phyloP scores from a whole-genome alignment of 2,113 vertebrate genomes.

The Ctenodactylus gundi region DNA sequence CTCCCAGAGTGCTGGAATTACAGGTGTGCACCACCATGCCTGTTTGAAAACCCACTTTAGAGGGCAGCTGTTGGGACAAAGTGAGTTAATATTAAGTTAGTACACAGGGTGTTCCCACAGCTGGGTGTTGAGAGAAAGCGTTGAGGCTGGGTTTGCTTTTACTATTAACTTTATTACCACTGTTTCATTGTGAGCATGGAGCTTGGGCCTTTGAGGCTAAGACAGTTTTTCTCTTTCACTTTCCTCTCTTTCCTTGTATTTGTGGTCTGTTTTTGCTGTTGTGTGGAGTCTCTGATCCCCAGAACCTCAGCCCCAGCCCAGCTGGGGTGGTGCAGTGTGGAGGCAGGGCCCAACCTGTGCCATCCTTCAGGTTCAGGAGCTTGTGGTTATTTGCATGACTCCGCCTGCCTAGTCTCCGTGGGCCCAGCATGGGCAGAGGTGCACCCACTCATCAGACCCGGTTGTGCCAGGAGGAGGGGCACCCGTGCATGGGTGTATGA shows the following conservation, averaged over 20 bases:
- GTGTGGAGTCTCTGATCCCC: background rate
- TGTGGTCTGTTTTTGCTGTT: background rate
- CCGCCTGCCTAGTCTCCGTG: background rate
- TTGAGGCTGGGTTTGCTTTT: accelerated
- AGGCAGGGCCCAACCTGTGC: accelerated
- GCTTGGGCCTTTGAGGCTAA: background rate
- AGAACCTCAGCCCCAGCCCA: background rate
- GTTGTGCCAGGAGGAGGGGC: background rate
- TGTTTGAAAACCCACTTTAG: background rate
- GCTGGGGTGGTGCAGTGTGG: background rate
- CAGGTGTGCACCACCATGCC: no score
- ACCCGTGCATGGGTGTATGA: accelerated
- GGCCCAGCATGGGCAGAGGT: background rate
- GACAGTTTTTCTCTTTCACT: accelerated
- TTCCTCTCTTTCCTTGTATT: no score
- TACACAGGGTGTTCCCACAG: accelerated
- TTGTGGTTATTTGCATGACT: background rate
- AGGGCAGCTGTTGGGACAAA: background rate
- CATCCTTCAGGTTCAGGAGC: accelerated
- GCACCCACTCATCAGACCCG: background rate
- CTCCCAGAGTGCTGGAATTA: no score
- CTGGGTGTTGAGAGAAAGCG: accelerated
- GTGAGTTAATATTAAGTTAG: background rate
- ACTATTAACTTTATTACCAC: background rate
- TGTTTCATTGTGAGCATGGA: background rate